Percentiles rank a stretch among this genome's conserved stretches.
These are phyloP conservation scores for Acanthisitta chloris DNA, from an alignment of 2,113 vertebrate genomes.

Conservation along the genomic window DNA sequence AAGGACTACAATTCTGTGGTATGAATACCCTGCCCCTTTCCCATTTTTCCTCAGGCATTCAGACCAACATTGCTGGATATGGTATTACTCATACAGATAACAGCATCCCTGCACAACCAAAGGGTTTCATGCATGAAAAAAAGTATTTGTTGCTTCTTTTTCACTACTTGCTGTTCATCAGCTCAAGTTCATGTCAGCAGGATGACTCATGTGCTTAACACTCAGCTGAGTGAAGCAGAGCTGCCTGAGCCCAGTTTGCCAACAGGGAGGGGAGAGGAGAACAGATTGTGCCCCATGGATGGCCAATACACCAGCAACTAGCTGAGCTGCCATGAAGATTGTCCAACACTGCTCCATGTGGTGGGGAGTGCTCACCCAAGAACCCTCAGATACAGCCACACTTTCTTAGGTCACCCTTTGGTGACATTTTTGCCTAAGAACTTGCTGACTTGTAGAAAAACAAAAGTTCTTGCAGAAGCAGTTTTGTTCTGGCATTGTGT, in stretches of 20 bases:
- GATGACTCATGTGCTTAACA: slow-evolving; percentile 2
- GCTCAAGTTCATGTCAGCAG: slow-evolving; percentile 11
- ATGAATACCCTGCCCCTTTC: neutral
- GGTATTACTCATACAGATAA: neutral
- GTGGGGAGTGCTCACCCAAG: neutral
- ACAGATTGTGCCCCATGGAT: rapidly evolving
- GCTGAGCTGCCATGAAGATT: neutral
- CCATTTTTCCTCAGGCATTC: neutral
- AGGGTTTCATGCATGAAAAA: slow-evolving; percentile 12
- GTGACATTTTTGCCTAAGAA: neutral
- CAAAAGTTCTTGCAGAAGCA: neutral
- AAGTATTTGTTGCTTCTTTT: slow-evolving; percentile 27
- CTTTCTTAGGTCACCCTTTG: neutral
- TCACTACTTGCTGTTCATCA: neutral
- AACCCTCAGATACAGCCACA: neutral
- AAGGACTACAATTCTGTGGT: neutral
- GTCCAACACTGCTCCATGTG: rapidly evolving
- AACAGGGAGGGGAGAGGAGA: rapidly evolving
- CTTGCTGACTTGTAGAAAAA: neutral
- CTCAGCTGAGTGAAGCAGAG: slow-evolving; percentile 22
- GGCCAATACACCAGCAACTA: rapidly evolving
- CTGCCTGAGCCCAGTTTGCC: neutral
- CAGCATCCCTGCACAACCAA: neutral
- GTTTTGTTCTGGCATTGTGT: neutral
- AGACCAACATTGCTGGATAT: neutral